A percentile compares a stretch with the other conserved stretches of the same genome.
Evolutionary conservation across 1,140 invertebrate species (phyloP).

Genomic region (Belonocnema kinseyi): DNA sequence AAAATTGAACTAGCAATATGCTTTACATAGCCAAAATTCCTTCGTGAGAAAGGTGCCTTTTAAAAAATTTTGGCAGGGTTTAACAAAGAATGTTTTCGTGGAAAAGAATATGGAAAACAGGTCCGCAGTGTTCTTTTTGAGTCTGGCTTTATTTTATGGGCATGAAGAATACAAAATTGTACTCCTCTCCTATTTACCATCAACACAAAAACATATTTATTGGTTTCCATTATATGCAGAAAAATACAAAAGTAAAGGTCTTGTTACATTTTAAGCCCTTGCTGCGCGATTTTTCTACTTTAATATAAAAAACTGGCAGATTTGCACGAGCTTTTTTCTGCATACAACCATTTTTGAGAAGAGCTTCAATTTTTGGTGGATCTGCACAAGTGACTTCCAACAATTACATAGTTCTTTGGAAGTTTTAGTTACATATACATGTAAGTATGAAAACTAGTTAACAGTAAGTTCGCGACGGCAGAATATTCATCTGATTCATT

Average conservation of each 20-base stretch:
- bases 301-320: slow-evolving; percentile 11
- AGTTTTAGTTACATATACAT: neutral
- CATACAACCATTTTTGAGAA: neutral
- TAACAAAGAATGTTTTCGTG: too few relatives aligned
- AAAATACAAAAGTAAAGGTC: slow-evolving; percentile 2
- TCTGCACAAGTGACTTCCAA: slow-evolving; percentile 17
- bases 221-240: neutral
- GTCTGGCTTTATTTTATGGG: too few relatives aligned
- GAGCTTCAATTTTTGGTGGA: neutral
- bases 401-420: neutral
- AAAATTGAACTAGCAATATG: slow-evolving; percentile 20
- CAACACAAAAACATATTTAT: neutral
- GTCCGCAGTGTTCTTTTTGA: too few relatives aligned
- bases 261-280: neutral
- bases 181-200: neutral
- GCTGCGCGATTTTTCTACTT: neutral
- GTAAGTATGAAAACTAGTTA: slow-evolving; percentile 19
- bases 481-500: too few relatives aligned
- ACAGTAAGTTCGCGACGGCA: neutral
- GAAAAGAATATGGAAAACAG: too few relatives aligned
- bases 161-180: neutral
- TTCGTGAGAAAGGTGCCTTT: slow-evolving; percentile 1
- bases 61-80: slow-evolving; percentile 2
- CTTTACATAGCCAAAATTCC: neutral
- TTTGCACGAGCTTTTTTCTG: slow-evolving; percentile 6